Base-by-base conservation (phyloP, 2,888 invertebrate genomes). In the Eudemis profundana region DNA sequence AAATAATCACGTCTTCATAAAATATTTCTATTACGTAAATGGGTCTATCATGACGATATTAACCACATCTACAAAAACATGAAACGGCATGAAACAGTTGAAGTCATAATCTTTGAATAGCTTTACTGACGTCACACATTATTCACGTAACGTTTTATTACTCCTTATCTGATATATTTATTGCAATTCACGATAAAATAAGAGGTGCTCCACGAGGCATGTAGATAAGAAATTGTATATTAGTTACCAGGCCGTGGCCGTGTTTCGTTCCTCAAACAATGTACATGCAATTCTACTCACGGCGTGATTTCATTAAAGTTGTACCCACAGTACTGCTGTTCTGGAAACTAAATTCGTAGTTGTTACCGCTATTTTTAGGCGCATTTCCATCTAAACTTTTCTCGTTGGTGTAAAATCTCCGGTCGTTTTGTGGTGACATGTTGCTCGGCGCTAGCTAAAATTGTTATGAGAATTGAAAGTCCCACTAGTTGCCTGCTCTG, bases 181-280 rank as follows among this genome's bases (percentile, higher is more conserved):
- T 82, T 84, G 83, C 82, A 83, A 78, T 77, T 77, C 77, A 69
- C 76, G 85, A 89, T 87, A 85, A 86, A 82, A 83, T 80, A 78
- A 85, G 82, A 85, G 80, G 82, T 79, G 78, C 82, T 84, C 78
- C 75, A 77, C 75, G 74, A 78, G 72, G 71, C 75, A 73, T 72
- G 72, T 66, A 77, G 83, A 86, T 86, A 86, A 82, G 74, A 65
- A 73, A 69, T 70, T 74, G 74, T 66, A 61, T 68, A 56, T 67
- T 54, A 46, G 82, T 83, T 79, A 73, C 81, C 75, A 78, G 72
- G 77, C 74, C 69, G 66, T 65, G 72, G 77, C 74, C 69, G 67
- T 65, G 66, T 60, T 64, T 64, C 63, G 54, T 53, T 65, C 53
- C 56, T 59, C 42, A 15, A 61, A 36, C 29, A 17, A 27, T n/a